Base-by-base conservation (phyloP, 53 echinoderm and acorn worm genomes). In the Luidia sarsii region DNA sequence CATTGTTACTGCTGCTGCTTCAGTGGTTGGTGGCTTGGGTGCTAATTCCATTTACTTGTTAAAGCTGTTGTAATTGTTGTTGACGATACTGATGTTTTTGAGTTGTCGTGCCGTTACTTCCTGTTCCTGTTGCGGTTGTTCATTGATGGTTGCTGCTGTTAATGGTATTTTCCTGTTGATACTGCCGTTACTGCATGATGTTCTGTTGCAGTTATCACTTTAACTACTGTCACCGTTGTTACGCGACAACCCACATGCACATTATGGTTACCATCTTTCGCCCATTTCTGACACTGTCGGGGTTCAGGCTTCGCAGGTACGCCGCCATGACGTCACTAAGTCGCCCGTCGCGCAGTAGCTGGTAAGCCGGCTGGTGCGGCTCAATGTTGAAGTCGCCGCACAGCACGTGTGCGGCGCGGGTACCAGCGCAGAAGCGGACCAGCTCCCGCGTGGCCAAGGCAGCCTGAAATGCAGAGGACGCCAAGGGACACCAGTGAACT, bases 301-400 rank as follows among this genome's bases (percentile, higher is more conserved):
- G 15, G 22, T 41, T 15, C 21, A 39, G 57, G 39, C 4, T 38
- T 3, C 57, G 27, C 31, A 92, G 56, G 49, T 80, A 79, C 20
- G 57, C 60, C 37, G 77, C 38, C 30, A 80, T 73, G 9, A 75
- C 46, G 18, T 72, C 48, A 46, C 74, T 51, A 0, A 91, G 50
- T 29, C 50, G 30, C 64, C 94, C 88, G 75, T 94, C 82, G n/a
- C 82, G 88, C 64, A 91, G 50, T 45, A 94, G 57, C 66, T 91
- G 80, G 67, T 94, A 94, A 10, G 91, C 94, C 1, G 91, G 89
- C 79, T 89, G 64, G 36, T 79, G 67, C 9, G 94, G 94, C 46
- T 94, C 91, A 43, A 83, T 86, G 80, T 94, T 94, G 73, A 94
- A 94, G 57, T 94, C 94, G 4, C 94, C 94, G 38, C 91, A 94